Evolutionary conservation across 2,113 vertebrate genomes (phyloP).

Genomic region (Stercorarius parasiticus): DNA sequence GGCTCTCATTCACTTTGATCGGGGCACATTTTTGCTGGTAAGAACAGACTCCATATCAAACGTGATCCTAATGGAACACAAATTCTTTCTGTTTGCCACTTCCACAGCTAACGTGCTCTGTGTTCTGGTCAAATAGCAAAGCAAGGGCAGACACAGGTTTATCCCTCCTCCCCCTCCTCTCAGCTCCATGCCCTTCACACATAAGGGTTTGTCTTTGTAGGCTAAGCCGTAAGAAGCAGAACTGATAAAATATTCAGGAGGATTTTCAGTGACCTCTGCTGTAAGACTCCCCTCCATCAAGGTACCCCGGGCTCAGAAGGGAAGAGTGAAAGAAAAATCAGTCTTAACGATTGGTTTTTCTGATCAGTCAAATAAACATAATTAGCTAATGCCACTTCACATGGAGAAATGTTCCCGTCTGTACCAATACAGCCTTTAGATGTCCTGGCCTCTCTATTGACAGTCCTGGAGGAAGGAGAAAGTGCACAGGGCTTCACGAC

Average conservation of each 20-base stretch:
- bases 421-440: not conserved
- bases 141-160: not conserved
- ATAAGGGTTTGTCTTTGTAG: conserved; percentile 39
- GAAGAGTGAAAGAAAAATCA: not conserved
- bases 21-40: not conserved
- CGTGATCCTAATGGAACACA: not conserved
- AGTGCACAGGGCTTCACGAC: not conserved
- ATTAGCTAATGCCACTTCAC: not conserved
- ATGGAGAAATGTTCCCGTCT: not conserved
- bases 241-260: conserved; percentile 66
- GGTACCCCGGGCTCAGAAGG: not conserved
- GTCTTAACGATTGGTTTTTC: not conserved
- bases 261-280: conserved; percentile 46
- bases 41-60: not conserved
- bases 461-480: not conserved
- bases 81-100: not conserved
- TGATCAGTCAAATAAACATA: not conserved
- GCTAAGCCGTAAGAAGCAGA: conserved; percentile 27
- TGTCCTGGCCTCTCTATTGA: not conserved
- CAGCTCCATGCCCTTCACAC: conserved; percentile 22
- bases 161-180: not conserved
- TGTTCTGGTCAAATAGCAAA: not conserved
- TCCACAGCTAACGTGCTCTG: not conserved
- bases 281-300: not conserved
- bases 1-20: not conserved